These are phyloP conservation scores for Ormyrus nitidulus DNA, from an alignment of 2,888 invertebrate genomes.

Conservation along the genomic window DNA sequence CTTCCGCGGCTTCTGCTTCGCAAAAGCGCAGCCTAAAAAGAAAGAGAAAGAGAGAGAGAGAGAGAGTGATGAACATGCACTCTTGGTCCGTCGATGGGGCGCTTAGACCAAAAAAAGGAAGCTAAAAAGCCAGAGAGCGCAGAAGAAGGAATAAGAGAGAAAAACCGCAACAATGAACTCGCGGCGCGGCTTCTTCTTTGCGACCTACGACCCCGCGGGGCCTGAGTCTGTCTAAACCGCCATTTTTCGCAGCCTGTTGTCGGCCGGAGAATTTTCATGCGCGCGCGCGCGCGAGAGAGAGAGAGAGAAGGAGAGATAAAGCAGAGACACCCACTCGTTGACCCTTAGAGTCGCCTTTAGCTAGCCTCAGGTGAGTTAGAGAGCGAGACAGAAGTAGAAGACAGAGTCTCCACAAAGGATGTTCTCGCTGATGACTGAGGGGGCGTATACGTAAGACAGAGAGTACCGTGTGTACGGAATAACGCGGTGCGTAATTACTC, in stretches of 20 bases:
- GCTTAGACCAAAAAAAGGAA: constrained; percentile 25
- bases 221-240: constrained; percentile 40
- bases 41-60: background rate
- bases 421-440: constrained; percentile 28
- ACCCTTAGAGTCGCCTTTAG: constrained; percentile 10
- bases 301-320: constrained; percentile 14
- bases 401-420: constrained; percentile 29
- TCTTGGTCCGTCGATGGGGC: constrained; percentile 17
- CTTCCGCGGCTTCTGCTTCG: background rate
- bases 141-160: no score
- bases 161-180: no score
- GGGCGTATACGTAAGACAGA: background rate
- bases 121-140: background rate
- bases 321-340: constrained; percentile 33
- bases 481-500: constrained; percentile 30
- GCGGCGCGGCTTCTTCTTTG: no score
- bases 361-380: background rate
- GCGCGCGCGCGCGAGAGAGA: background rate
- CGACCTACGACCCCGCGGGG: background rate
- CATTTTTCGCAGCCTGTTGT: constrained; percentile 38
- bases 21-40: constrained; percentile 31
- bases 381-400: background rate
- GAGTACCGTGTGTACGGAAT: background rate
- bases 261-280: no score
- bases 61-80: constrained; percentile 15